Percentiles rank a stretch among this genome's conserved stretches.
Conservation (phyloP, 2,113 vertebrate species). For the Eulemur macaco region DNA sequence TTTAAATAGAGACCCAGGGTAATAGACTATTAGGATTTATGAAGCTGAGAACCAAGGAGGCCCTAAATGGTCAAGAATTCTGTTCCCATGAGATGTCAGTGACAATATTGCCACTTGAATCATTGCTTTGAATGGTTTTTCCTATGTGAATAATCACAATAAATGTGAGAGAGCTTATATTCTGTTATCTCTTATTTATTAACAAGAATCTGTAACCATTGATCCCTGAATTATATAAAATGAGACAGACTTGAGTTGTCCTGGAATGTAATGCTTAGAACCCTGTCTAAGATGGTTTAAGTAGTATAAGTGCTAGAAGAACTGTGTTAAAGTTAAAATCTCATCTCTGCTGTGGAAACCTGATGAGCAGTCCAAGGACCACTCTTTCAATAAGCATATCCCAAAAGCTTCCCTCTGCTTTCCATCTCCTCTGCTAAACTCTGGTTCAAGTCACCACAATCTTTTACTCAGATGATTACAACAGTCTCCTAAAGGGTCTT, state of each 20-base stretch:
- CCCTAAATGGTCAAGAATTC: not conserved
- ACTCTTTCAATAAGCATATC: not conserved
- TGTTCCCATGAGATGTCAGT: not conserved
- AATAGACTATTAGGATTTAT: not conserved
- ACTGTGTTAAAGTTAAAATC: slow-evolving; percentile 1
- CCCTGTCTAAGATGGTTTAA: not conserved
- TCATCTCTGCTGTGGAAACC: not conserved
- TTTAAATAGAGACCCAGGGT: not conserved
- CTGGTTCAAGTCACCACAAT: not conserved
- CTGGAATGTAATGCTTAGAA: not conserved
- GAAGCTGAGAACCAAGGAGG: not conserved
- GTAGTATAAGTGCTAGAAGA: not conserved
- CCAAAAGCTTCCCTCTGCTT: not conserved
- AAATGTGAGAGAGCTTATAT: not conserved
- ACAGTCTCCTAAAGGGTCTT: not conserved
- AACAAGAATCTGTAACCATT: not conserved
- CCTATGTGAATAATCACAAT: not conserved
- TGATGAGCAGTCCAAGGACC: not conserved
- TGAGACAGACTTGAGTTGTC: not conserved
- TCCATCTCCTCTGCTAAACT: not conserved
- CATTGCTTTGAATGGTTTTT: not conserved
- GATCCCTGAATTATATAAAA: not conserved
- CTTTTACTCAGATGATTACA: not conserved
- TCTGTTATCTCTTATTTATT: not conserved
- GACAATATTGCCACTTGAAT: not conserved